Percentiles rank a stretch among this genome's conserved stretches.
Evolutionary conservation across 92 coral and sea anemone genomes (phyloP).

Genomic region (Heteractis magnifica): DNA sequence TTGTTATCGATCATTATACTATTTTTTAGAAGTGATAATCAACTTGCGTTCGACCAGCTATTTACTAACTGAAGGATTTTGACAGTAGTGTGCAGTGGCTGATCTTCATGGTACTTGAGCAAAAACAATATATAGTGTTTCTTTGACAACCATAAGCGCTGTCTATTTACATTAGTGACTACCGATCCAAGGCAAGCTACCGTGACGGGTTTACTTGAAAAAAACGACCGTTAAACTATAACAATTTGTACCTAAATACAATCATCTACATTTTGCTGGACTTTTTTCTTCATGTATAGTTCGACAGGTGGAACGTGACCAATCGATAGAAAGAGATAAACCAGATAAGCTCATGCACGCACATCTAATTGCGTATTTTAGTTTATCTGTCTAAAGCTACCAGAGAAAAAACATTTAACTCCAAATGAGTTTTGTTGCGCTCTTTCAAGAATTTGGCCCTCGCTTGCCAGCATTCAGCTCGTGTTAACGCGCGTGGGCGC

Average conservation of each 20-base stretch:
- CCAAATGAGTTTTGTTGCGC: constrained; percentile 55
- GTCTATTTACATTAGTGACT: constrained; percentile 22
- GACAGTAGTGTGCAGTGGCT: constrained; percentile 27
- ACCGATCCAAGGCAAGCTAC: background rate
- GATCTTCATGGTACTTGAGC: constrained; percentile 23
- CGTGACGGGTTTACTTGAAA: constrained; percentile 1
- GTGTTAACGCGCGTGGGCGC: constrained; percentile 17
- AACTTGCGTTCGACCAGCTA: constrained; percentile 54
- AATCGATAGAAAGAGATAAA: constrained; percentile 59
- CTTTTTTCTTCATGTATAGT: constrained; percentile 19
- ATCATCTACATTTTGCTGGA: background rate
- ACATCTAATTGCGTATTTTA: constrained; percentile 44
- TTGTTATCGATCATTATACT: constrained; percentile 56
- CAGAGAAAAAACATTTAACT: constrained; percentile 59
- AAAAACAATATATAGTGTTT: constrained; percentile 43
- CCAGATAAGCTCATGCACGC: constrained; percentile 56
- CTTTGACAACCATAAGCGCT: constrained; percentile 46
- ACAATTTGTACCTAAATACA: background rate
- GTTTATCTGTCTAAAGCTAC: constrained; percentile 69
- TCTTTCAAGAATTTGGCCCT: constrained; percentile 19
- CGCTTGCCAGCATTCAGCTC: constrained; percentile 3
- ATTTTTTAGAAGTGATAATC: constrained; percentile 59
- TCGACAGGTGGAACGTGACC: constrained; percentile 89
- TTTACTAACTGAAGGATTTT: constrained; percentile 52
- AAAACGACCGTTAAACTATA: constrained; percentile 14